phyloP scores from a whole-genome alignment of 2,113 vertebrate species.

The Eupsittula cactorum region DNA sequence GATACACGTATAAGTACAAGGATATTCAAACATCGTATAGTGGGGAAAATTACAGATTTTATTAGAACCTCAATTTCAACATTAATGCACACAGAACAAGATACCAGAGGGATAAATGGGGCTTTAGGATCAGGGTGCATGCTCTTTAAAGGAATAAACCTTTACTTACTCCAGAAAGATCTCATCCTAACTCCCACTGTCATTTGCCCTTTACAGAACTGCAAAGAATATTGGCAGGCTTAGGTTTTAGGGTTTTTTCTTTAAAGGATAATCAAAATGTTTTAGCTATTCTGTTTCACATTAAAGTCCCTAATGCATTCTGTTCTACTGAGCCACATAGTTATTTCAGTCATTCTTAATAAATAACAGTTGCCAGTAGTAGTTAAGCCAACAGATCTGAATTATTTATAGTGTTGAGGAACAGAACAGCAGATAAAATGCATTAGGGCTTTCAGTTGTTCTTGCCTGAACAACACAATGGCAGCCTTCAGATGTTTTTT shows the following conservation, averaged over 20 bases:
- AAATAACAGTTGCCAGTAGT: constrained; percentile 65
- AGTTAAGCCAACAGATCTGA: constrained; percentile 70
- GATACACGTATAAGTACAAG: not conserved
- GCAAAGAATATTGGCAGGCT: not conserved
- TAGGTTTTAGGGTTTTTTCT: not conserved
- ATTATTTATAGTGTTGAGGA: constrained; percentile 63
- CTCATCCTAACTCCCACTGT: not conserved
- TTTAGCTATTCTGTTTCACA: constrained; percentile 32
- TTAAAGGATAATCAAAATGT: constrained; percentile 45
- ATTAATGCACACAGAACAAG: not conserved
- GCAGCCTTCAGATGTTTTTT: constrained; percentile 17
- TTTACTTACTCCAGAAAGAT: not conserved
- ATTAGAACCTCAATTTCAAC: not conserved
- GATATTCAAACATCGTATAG: not conserved
- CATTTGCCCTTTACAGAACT: not conserved
- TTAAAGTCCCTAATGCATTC: constrained; percentile 45
- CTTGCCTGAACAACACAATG: not conserved
- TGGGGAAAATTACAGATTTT: not conserved
- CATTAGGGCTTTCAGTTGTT: constrained; percentile 45
- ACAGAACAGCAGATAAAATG: constrained; percentile 48
- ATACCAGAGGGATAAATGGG: not conserved
- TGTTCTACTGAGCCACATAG: constrained; percentile 55
- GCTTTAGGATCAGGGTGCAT: not conserved
- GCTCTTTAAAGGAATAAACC: not conserved
- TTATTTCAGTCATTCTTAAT: constrained; percentile 70